Evolutionary conservation across 2,113 vertebrate genomes (phyloP).

Genomic region (Anolis carolinensis): DNA sequence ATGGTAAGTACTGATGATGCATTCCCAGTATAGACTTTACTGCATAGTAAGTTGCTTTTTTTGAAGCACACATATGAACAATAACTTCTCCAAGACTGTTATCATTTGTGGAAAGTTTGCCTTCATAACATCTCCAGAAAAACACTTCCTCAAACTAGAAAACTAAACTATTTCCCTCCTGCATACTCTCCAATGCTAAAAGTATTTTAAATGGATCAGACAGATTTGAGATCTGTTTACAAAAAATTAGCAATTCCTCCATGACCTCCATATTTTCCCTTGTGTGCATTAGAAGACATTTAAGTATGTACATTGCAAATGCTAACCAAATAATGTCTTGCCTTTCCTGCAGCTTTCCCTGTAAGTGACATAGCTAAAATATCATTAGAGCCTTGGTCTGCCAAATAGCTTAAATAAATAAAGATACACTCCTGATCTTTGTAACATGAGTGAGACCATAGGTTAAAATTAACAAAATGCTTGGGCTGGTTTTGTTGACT

Average conservation of each 20-base stretch:
- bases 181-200: neutral
- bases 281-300: neutral
- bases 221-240: neutral
- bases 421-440: neutral
- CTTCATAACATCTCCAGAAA: neutral
- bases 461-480: neutral
- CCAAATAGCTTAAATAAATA: neutral
- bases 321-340: constrained; percentile 1
- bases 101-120: neutral
- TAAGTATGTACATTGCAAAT: constrained; percentile 6
- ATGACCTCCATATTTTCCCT: neutral
- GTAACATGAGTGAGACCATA: neutral
- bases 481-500: too few species aligned
- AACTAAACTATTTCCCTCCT: neutral
- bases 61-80: neutral
- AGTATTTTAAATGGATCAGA: neutral
- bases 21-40: neutral
- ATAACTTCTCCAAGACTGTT: neutral
- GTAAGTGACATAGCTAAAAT: neutral
- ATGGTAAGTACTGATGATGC: neutral
- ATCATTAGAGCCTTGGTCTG: neutral
- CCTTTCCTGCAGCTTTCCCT: neutral
- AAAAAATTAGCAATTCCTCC: neutral
- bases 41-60: neutral
- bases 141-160: neutral